phyloP scores from a whole-genome alignment of 2,797 vertebrate species.

The Tenualosa thibaudeaui region DNA sequence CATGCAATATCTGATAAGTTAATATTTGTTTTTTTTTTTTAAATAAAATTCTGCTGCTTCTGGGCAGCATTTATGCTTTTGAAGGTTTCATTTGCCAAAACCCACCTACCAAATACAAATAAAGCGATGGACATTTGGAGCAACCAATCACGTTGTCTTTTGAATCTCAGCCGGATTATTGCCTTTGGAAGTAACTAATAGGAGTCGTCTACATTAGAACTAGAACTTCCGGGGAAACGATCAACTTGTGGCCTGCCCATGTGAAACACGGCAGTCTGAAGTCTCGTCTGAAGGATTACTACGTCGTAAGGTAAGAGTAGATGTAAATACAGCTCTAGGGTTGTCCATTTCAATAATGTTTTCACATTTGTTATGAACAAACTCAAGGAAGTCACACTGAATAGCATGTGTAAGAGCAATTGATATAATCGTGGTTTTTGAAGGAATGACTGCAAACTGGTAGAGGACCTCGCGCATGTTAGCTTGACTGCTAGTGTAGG shows the following conservation, averaged over 20 bases:
- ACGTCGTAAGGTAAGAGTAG: slow-evolving; percentile 38
- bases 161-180: neutral
- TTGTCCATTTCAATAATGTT: neutral
- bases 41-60: neutral
- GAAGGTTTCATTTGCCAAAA: neutral
- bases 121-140: slow-evolving; percentile 20
- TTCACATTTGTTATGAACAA: neutral
- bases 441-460: neutral
- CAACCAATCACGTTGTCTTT: slow-evolving; percentile 28
- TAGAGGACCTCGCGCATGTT: neutral
- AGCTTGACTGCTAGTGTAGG: neutral
- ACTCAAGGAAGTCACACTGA: neutral
- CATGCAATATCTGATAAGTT: too few relatives aligned
- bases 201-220: neutral
- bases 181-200: slow-evolving; percentile 45
- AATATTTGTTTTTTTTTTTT: too few relatives aligned
- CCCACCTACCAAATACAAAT: neutral
- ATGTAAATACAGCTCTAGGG: neutral
- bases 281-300: slow-evolving; percentile 25
- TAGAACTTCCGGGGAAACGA: slow-evolving; percentile 41
- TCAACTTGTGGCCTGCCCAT: slow-evolving; percentile 40
- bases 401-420: neutral
- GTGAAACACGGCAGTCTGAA: slow-evolving; percentile 24
- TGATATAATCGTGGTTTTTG: neutral
- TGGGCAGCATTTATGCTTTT: neutral